These are phyloP conservation scores for Poecilia picta DNA, from an alignment of 2,797 vertebrate genomes.

Conservation along the genomic window DNA sequence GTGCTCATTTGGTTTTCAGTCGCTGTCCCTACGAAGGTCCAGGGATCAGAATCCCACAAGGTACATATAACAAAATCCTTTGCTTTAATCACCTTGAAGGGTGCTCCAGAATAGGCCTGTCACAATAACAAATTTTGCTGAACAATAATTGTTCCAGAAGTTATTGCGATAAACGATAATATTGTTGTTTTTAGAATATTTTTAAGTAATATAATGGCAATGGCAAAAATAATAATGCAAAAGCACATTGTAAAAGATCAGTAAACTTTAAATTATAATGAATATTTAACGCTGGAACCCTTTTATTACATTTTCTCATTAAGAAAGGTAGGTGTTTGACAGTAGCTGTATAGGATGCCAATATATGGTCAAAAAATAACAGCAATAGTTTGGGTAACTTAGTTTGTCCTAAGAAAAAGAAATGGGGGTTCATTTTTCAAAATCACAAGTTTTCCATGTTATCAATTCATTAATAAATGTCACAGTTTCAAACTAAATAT, in stretches of 20 bases:
- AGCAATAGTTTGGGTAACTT: not conserved
- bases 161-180: too few relatives aligned
- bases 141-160: too few relatives aligned
- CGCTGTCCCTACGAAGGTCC: not conserved
- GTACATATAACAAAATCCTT: not conserved
- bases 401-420: not conserved
- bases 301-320: not conserved
- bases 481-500: not conserved
- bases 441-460: not conserved
- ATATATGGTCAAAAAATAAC: not conserved
- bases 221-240: too few relatives aligned
- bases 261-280: too few relatives aligned
- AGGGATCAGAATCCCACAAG: not conserved
- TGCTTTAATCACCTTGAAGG: not conserved
- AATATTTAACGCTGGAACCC: not conserved
- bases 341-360: not conserved
- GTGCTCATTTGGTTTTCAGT: not conserved
- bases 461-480: not conserved
- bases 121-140: too few relatives aligned
- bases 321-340: not conserved
- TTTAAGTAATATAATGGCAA: too few relatives aligned
- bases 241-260: too few relatives aligned
- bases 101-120: not conserved
- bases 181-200: too few relatives aligned
- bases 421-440: not conserved